A percentile compares a stretch with the other conserved stretches of the same genome.
These are phyloP conservation scores for Nylanderia fulva DNA, from an alignment of 1,140 invertebrate species.

Conservation along the genomic window DNA sequence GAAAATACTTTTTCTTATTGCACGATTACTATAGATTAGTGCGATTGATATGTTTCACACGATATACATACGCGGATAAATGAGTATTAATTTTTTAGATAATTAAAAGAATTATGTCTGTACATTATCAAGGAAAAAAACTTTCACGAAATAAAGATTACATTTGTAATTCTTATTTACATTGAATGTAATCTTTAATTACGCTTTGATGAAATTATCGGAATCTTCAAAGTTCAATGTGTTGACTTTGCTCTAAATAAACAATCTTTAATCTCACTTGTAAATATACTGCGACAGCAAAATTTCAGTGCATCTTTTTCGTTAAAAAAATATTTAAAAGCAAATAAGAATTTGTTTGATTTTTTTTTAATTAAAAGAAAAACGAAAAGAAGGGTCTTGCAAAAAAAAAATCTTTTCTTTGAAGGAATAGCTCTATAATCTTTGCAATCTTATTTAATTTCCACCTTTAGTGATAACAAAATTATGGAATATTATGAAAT, in stretches of 20 bases:
- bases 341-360: neutral
- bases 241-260: slow-evolving; percentile 1
- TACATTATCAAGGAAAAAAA: neutral
- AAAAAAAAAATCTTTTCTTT: neutral
- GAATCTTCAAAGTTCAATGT: neutral
- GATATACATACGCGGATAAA: neutral
- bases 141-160: neutral
- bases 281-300: neutral
- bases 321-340: slow-evolving; percentile 3
- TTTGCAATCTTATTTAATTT: neutral
- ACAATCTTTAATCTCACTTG: slow-evolving; percentile 6
- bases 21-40: neutral
- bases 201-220: neutral
- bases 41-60: neutral
- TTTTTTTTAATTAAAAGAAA: slow-evolving; percentile 6
- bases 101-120: neutral
- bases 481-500: neutral
- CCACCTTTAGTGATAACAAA: neutral
- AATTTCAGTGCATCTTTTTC: neutral
- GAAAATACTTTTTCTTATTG: neutral
- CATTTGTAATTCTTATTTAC: neutral
- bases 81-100: neutral
- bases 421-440: neutral
- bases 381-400: neutral
- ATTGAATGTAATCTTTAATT: neutral